Percentiles rank a stretch among this genome's conserved stretches.
phyloP scores from a whole-genome alignment of 1,140 invertebrate genomes.

The Pygmarrhopalites habei region DNA sequence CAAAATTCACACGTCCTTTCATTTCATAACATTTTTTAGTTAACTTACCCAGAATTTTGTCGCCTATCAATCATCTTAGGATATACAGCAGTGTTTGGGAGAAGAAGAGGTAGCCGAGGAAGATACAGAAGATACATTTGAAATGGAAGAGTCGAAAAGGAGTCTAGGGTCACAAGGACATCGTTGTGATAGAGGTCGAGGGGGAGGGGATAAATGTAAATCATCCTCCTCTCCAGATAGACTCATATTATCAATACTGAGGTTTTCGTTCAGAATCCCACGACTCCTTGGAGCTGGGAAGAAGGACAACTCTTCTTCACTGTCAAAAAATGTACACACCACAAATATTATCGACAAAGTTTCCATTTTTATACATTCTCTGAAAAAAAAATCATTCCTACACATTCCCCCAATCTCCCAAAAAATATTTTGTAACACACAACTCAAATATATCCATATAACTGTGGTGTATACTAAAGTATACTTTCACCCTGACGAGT shows the following conservation, averaged over 20 bases:
- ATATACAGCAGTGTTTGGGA: background rate
- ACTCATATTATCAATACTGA: slow-evolving; percentile 34
- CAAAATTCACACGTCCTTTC: too few relatives aligned
- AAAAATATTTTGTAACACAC: too few relatives aligned
- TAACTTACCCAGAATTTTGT: background rate
- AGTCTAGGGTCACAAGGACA: slow-evolving; percentile 34
- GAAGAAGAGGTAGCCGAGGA: background rate
- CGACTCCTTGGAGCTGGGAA: slow-evolving; percentile 16
- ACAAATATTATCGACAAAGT: too few relatives aligned
- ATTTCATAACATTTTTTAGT: background rate
- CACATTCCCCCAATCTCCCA: too few relatives aligned
- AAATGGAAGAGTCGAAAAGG: background rate
- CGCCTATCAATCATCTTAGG: background rate
- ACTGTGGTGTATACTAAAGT: too few relatives aligned
- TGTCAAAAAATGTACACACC: too few relatives aligned
- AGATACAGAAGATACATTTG: too few relatives aligned
- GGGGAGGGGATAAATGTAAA: slow-evolving; percentile 27
- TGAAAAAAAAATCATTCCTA: too few relatives aligned
- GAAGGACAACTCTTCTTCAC: slow-evolving; percentile 34
- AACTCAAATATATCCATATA: background rate
- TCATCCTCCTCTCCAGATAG: slow-evolving; percentile 36
- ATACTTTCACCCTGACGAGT: too few relatives aligned
- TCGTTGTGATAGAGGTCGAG: background rate
- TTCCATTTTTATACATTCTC: too few relatives aligned
- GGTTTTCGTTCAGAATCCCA: slow-evolving; percentile 31